Evolutionary conservation across 1,140 invertebrate genomes (phyloP), one percentile per base, ranked within the genome.

Genomic region (Diorhabda elongata): DNA sequence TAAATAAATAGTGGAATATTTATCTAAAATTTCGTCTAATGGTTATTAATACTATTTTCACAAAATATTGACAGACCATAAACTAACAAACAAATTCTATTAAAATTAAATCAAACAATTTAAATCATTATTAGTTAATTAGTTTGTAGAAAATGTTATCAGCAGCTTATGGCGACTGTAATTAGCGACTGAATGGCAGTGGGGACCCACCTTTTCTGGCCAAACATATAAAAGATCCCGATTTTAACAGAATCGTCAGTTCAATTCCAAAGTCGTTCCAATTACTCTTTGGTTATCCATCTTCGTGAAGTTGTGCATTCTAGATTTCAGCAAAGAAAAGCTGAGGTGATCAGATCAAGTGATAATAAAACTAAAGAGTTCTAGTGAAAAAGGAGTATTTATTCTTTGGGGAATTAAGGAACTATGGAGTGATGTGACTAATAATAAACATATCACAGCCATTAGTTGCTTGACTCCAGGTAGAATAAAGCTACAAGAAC

Each of bases 271-370:
- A 62, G n/a, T 52, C 58, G 44, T 62, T 62, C 43, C 5, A 76
- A 68, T 78, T 83, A 81, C 82, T 83, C 85, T 86, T 87, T 87
- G 86, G 85, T 87, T 84, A 83, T 84, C 82, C 87, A 85, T 78
- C 83, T 87, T 86, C 6, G 86, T 87, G 85, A 80, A 76, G 72
- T 74, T 72, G 74, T 62, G 70, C 67, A 76, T 44, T 83, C 85
- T 87, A 86, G 82, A 84, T 84, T 77, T 82, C 47, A 87, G 80
- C 83, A 85, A 83, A 81, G 84, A 79, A 82, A 81, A 78, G 81
- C 81, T 77, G 77, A 63, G 52, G 67, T 67, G 73, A 73, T 69
- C 45, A 44, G 45, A 52, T 52, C 47, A 52, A 52, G 6, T n/a
- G n/a, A 52, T n/a, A 52, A 6, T 3, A 2, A 8, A 6, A 52